phyloP scores from a whole-genome alignment of 2,113 vertebrate genomes.

The Pygoscelis antarcticus region DNA sequence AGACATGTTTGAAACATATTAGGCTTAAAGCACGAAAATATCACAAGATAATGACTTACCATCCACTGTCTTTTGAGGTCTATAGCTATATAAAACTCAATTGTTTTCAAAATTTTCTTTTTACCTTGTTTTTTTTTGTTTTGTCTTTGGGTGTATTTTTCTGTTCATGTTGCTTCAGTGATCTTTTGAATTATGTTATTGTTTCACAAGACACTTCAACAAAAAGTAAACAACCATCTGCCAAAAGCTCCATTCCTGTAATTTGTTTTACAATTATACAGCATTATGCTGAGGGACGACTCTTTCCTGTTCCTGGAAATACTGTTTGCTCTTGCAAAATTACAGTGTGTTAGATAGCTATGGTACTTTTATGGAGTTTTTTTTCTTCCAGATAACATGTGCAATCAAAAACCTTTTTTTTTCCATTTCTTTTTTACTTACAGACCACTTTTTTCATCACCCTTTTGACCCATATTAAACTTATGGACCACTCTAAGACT shows the following conservation, averaged over 20 bases:
- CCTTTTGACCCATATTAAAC: not conserved
- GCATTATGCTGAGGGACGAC: not conserved
- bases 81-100: not conserved
- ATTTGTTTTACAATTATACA: not conserved
- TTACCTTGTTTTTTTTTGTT: not conserved
- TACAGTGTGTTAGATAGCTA: not conserved
- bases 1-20: not conserved
- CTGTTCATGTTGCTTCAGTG: not conserved
- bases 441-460: not conserved
- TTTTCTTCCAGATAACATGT: rapidly evolving
- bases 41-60: not conserved
- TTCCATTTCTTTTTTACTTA: not conserved
- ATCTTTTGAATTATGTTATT: not conserved
- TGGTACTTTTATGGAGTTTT: not conserved
- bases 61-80: not conserved
- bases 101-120: not conserved
- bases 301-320: not conserved
- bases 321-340: not conserved
- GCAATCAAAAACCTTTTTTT: not conserved
- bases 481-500: not conserved
- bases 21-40: not conserved
- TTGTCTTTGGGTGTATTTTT: not conserved
- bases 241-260: not conserved
- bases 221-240: not conserved
- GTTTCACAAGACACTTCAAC: not conserved